Conservation (phyloP, 2,113 vertebrate genomes). For the Rhea pennata region DNA sequence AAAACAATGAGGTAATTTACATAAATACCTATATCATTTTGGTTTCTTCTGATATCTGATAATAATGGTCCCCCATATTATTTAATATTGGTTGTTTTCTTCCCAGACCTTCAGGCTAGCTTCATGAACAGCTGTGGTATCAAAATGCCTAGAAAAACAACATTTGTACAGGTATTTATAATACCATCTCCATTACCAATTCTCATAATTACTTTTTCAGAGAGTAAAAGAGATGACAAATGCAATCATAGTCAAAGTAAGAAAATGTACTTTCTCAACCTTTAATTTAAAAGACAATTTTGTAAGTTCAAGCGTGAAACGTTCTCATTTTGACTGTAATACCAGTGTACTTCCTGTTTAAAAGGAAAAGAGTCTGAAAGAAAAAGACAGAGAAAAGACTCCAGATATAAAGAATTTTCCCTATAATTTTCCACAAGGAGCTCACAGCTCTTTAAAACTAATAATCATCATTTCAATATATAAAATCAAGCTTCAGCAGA, state of each 20-base stretch:
- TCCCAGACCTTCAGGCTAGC: not conserved
- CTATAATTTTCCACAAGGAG: conserved; percentile 59
- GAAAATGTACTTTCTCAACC: not conserved
- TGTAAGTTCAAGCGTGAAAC: not conserved
- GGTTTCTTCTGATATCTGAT: not conserved
- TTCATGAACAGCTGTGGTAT: not conserved
- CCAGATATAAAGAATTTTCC: not conserved
- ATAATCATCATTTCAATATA: conserved; percentile 70
- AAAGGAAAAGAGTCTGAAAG: not conserved
- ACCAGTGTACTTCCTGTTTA: not conserved
- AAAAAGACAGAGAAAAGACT: not conserved
- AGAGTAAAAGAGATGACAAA: not conserved
- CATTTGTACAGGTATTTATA: not conserved
- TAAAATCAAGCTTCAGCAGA: conserved; percentile 64
- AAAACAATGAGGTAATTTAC: not conserved
- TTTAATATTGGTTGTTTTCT: not conserved
- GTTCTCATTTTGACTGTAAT: not conserved
- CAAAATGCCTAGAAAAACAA: not conserved
- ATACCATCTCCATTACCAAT: not conserved
- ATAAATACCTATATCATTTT: not conserved
- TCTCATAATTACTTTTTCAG: conserved; percentile 1
- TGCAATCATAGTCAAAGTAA: not conserved
- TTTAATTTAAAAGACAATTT: conserved; percentile 1
- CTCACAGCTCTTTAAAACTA: conserved; percentile 68
- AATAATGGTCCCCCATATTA: not conserved